Evolutionary conservation across 2,113 vertebrate genomes (phyloP).

Genomic region (Sminthopsis crassicaudata): DNA sequence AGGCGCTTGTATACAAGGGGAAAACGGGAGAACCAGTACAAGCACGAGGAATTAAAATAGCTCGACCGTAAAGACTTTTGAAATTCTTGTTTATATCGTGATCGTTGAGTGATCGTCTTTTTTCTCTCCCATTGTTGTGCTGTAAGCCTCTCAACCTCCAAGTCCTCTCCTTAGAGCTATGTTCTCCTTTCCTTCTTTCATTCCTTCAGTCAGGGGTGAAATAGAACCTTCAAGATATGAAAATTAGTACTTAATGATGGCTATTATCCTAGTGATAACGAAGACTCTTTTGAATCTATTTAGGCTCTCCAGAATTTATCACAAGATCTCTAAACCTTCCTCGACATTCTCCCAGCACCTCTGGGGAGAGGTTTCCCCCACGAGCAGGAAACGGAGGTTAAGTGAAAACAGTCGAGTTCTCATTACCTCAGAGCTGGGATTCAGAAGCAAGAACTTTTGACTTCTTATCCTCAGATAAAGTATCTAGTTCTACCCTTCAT

Average conservation of each 20-base stretch:
- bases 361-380: constrained; percentile 45
- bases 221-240: constrained; percentile 60
- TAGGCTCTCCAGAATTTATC: constrained; percentile 44
- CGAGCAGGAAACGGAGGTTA: constrained; percentile 60
- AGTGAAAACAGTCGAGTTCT: constrained; percentile 59
- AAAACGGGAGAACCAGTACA: constrained; percentile 15
- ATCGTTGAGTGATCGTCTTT: constrained; percentile 24
- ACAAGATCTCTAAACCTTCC: constrained; percentile 40
- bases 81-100: constrained; percentile 34
- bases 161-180: constrained; percentile 1
- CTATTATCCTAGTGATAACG: constrained; percentile 40
- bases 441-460: constrained; percentile 29
- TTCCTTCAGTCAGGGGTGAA: constrained; percentile 52
- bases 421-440: constrained; percentile 49
- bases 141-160: not conserved
- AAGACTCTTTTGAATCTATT: not conserved
- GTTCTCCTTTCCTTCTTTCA: constrained; percentile 18
- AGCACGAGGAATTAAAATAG: constrained; percentile 47
- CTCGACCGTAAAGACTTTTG: constrained; percentile 23
- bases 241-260: constrained; percentile 51
- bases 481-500: constrained; percentile 39
- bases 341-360: constrained; percentile 26
- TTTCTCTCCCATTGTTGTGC: constrained; percentile 12
- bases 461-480: constrained; percentile 57
- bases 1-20: constrained; percentile 39